phyloP scores from a whole-genome alignment of 2,888 invertebrate species.

The Hypercompe scribonia region DNA sequence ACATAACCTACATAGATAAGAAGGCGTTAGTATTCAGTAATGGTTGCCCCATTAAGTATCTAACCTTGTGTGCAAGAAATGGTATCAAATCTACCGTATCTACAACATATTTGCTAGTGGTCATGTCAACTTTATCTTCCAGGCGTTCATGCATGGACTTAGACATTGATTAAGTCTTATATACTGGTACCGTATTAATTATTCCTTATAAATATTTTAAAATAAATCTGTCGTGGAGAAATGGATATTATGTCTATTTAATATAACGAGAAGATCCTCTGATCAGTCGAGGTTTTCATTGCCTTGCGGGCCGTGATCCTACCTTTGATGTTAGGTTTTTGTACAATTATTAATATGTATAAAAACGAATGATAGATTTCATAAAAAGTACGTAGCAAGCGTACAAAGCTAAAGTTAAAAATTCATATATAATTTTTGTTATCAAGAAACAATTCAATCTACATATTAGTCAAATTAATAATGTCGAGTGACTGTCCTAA shows the following conservation, averaged over 20 bases:
- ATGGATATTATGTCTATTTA: not conserved
- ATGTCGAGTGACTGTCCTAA: too few relatives aligned
- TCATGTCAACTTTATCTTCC: not conserved
- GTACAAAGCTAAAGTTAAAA: too few relatives aligned
- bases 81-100: not conserved
- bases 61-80: slow-evolving; percentile 16
- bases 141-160: not conserved
- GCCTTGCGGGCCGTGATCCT: too few relatives aligned
- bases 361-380: too few relatives aligned
- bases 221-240: not conserved
- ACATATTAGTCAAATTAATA: too few relatives aligned
- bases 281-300: not conserved
- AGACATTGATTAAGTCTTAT: not conserved
- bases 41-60: slow-evolving; percentile 13
- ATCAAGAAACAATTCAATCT: too few relatives aligned
- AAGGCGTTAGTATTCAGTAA: not conserved
- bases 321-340: not conserved
- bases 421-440: too few relatives aligned
- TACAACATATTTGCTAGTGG: not conserved
- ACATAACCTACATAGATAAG: slow-evolving; percentile 5
- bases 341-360: too few relatives aligned
- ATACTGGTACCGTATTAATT: not conserved
- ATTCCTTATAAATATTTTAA: not conserved
- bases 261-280: not conserved
- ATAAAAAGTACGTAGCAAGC: too few relatives aligned